These are phyloP conservation scores for Rousettus leschenaultii DNA, from an alignment of 2,113 vertebrate genomes.

Conservation along the genomic window DNA sequence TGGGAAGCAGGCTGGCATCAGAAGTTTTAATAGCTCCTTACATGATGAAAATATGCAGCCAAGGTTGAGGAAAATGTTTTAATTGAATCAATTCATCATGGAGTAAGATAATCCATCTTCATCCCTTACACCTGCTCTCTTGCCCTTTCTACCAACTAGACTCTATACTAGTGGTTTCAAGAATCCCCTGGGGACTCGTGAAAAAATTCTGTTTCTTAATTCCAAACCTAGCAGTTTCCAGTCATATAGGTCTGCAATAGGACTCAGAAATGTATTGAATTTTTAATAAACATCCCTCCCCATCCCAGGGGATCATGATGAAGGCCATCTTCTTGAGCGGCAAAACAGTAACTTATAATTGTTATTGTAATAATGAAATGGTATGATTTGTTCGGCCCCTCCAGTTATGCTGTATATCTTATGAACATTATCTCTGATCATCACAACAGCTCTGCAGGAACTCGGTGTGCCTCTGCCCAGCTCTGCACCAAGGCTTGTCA, in stretches of 20 bases:
- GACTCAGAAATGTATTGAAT: not conserved
- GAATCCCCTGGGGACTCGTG: not conserved
- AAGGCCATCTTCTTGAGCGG: not conserved
- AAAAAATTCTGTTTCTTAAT: not conserved
- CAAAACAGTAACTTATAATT: not conserved
- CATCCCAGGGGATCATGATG: not conserved
- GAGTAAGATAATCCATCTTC: not conserved
- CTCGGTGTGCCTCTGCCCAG: fast-evolving
- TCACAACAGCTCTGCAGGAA: fast-evolving
- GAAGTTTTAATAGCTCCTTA: not conserved
- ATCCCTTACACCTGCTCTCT: not conserved
- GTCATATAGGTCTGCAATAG: not conserved
- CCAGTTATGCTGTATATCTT: not conserved
- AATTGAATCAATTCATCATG: not conserved
- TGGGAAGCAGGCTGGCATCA: not conserved
- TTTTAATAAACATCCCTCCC: not conserved
- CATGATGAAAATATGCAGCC: not conserved
- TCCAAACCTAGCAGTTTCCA: not conserved
- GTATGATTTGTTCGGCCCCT: not conserved
- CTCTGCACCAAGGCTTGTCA: not conserved
- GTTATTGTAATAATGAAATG: not conserved
- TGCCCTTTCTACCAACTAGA: not conserved
- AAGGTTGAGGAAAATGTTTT: not conserved
- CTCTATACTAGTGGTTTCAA: not conserved
- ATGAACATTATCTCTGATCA: not conserved